A percentile compares a stretch with the other conserved stretches of the same genome.
Conservation (phyloP, 2,888 invertebrate genomes). For the Tanypteryx hageni region DNA sequence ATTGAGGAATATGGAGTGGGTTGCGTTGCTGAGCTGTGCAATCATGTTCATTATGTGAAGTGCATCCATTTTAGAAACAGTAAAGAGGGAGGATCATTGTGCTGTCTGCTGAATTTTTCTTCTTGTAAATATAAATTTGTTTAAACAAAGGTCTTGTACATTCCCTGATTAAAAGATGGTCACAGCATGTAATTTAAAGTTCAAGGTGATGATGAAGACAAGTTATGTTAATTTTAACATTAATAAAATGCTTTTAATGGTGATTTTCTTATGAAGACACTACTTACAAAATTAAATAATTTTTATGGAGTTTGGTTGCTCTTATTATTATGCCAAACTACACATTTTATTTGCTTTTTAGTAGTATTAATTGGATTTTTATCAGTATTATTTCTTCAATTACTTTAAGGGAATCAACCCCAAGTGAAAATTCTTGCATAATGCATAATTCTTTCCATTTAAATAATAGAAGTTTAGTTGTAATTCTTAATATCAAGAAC, state of each 20-base stretch:
- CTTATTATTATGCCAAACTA: background rate
- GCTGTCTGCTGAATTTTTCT: constrained; percentile 59
- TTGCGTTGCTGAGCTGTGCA: constrained; percentile 58
- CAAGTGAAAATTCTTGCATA: no score
- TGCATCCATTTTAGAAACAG: constrained; percentile 60
- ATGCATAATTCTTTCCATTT: no score
- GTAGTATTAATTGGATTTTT: background rate
- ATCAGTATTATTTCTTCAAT: no score
- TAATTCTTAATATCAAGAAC: no score
- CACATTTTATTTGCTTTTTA: background rate
- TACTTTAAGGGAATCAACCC: no score
- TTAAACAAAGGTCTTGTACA: constrained; percentile 60
- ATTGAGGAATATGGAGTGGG: constrained; percentile 58
- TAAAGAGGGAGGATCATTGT: constrained; percentile 40
- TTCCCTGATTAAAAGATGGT: constrained; percentile 62
- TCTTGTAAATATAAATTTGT: constrained; percentile 62
- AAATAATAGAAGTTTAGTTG: no score
- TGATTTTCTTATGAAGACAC: constrained; percentile 63
- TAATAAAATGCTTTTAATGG: constrained; percentile 64
- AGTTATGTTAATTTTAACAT: constrained; percentile 62
- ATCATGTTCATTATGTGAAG: constrained; percentile 55
- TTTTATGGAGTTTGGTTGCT: constrained; percentile 46
- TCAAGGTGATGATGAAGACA: constrained; percentile 61
- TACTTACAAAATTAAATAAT: constrained; percentile 63
- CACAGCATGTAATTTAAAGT: constrained; percentile 61